phyloP scores from a whole-genome alignment of 2,888 invertebrate species.

The Noctua janthe region DNA sequence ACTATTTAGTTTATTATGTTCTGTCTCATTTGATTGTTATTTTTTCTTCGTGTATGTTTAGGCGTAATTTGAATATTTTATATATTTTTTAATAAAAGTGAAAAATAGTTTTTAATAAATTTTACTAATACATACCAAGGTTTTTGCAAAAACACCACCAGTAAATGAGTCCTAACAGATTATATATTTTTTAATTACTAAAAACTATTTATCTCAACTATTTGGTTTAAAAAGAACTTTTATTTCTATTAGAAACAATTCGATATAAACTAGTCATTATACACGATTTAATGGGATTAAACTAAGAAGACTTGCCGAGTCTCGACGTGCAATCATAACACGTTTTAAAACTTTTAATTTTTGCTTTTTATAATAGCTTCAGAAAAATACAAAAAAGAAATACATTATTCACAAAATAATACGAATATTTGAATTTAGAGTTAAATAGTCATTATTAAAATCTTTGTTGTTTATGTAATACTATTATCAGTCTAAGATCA shows the following conservation, averaged over 20 bases:
- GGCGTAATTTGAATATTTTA: conserved; percentile 51
- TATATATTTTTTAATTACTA: conserved; percentile 56
- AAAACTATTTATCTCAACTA: conserved; percentile 74
- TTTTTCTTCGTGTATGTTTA: conserved; percentile 13
- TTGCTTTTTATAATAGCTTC: conserved; percentile 64
- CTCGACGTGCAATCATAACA: conserved; percentile 67
- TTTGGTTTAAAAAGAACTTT: conserved; percentile 76
- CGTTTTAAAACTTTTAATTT: conserved; percentile 65
- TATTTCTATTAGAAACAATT: conserved; percentile 73
- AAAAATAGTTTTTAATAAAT: conserved; percentile 54
- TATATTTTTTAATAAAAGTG: conserved; percentile 62
- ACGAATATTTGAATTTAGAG: conserved; percentile 8
- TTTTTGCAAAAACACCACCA: conserved; percentile 65
- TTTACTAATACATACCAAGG: conserved; percentile 57
- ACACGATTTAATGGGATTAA: conserved; percentile 69
- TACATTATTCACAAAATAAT: conserved; percentile 1
- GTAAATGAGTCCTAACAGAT: conserved; percentile 53
- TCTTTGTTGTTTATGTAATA: neutral
- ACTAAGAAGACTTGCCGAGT: conserved; percentile 69
- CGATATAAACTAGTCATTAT: conserved; percentile 68
- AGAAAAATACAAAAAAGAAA: conserved; percentile 16
- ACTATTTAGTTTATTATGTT: neutral
- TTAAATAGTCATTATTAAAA: conserved; percentile 3
- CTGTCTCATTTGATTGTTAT: conserved; percentile 34
- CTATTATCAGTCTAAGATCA: neutral